Evolutionary conservation across 2,797 vertebrate species (phyloP).

Genomic region (Typhlichthys subterraneus): DNA sequence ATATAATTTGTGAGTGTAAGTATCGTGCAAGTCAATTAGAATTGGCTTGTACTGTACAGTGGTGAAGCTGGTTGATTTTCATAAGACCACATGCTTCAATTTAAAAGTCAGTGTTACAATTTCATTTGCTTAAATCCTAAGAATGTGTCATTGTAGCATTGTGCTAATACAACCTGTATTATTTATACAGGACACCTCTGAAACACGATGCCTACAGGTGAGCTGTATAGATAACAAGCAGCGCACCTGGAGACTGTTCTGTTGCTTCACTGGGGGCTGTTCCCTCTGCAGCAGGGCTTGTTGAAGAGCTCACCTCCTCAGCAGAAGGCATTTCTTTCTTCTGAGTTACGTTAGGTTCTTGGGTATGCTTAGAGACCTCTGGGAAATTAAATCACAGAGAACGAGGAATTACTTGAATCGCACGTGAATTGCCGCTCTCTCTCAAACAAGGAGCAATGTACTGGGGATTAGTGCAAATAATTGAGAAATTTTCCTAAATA

Average conservation of each 20-base stretch:
- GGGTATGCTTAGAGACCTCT: slow-evolving; percentile 40
- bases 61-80: no score
- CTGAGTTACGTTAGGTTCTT: slow-evolving; percentile 34
- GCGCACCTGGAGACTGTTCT: slow-evolving; percentile 59
- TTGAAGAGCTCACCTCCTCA: slow-evolving; percentile 24
- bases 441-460: not conserved
- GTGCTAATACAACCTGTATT: not conserved
- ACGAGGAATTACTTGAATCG: not conserved
- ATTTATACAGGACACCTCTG: slow-evolving; percentile 18
- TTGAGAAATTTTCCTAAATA: no score
- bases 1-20: no score
- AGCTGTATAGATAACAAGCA: not conserved
- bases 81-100: no score
- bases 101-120: no score
- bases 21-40: no score
- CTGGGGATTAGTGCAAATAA: no score
- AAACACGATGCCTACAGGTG: slow-evolving; percentile 2
- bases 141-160: not conserved
- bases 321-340: slow-evolving; percentile 13
- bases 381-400: slow-evolving; percentile 23
- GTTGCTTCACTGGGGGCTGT: slow-evolving; percentile 38
- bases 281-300: slow-evolving; percentile 24
- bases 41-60: no score
- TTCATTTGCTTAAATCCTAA: no score
- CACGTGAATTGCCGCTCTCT: not conserved